Evolutionary conservation across 2,888 invertebrate species (phyloP).

Genomic region (Carabus problematicus): DNA sequence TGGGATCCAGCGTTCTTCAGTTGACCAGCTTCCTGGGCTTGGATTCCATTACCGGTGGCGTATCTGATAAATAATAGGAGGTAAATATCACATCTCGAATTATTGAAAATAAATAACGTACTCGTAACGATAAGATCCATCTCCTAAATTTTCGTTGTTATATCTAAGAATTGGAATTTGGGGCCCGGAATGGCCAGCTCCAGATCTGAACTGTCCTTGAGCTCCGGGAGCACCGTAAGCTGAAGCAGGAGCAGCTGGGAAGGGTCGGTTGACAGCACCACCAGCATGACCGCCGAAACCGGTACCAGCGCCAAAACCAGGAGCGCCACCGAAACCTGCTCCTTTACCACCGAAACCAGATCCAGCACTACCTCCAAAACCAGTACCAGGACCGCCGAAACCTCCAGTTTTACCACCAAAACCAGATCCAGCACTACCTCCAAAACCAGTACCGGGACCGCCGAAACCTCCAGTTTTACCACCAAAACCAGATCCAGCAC

Average conservation of each 20-base stretch:
- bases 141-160: conserved; percentile 58
- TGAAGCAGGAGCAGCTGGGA: neutral
- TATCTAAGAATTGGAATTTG: conserved; percentile 56
- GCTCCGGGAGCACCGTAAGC: neutral
- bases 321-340: neutral
- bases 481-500: neutral
- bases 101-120: conserved; percentile 51
- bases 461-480: conserved; percentile 3
- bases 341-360: conserved; percentile 12
- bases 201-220: conserved; percentile 9
- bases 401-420: neutral
- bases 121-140: conserved; percentile 61
- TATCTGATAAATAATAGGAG: conserved; percentile 1
- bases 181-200: conserved; percentile 50
- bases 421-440: neutral
- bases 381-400: conserved; percentile 12
- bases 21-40: conserved; percentile 15
- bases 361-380: conserved; percentile 3
- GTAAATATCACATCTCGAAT: neutral
- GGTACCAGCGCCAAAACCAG: neutral
- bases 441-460: conserved; percentile 1
- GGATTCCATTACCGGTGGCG: conserved; percentile 9
- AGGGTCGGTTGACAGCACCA: neutral
- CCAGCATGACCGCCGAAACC: neutral
- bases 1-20: neutral